Base-by-base conservation (phyloP, 2,113 vertebrate species). In the Morone chrysops region DNA sequence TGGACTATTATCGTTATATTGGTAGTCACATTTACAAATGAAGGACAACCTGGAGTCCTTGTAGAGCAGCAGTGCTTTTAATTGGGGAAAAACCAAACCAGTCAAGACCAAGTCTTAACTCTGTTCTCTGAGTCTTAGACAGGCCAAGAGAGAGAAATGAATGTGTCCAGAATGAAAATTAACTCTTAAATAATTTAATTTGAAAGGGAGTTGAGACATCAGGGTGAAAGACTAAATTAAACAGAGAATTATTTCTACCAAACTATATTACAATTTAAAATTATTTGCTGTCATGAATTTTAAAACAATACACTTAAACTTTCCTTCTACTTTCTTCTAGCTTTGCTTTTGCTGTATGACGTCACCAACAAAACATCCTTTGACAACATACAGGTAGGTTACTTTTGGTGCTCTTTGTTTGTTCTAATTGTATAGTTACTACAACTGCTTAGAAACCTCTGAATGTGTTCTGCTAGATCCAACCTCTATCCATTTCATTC, bases 301-400 rank as follows among this genome's bases (percentile, higher is more conserved):
- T 53, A 0, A 59, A 48, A 31, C 11, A 0, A n/a, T 18, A 2
- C 38, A 11, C 57, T 56, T 47, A 8, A 78, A 13, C 66, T 18
- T 47, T 38, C 75, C 4, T 79, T 41, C 86, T 11, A 4, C 13
- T 81, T 38, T 84, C 60, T 77, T 89, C 0, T 91, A 97, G 97
- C 98, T 70, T 94, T 99, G 89, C 95, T 99, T 81, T 93, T 99
- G 88, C 95, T 98, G 51, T 99, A 98, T 2, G 97, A 99, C 2
- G 96, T 99, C 90, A 97, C 98, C 90, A 99, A 97, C 94, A 97
- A 95, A 92, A 93, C 96, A 0, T 99, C 98, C 0, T 99, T 99
- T 0, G 97, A 97, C 96, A 99, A 97, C 95, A 97, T 97, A 84
- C 96, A 96, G 96, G 98, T 99, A 94, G 16, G 90, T 67, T 5